These are phyloP conservation scores for Gryllus longicercus DNA, from an alignment of 2,888 invertebrate genomes.

Conservation along the genomic window DNA sequence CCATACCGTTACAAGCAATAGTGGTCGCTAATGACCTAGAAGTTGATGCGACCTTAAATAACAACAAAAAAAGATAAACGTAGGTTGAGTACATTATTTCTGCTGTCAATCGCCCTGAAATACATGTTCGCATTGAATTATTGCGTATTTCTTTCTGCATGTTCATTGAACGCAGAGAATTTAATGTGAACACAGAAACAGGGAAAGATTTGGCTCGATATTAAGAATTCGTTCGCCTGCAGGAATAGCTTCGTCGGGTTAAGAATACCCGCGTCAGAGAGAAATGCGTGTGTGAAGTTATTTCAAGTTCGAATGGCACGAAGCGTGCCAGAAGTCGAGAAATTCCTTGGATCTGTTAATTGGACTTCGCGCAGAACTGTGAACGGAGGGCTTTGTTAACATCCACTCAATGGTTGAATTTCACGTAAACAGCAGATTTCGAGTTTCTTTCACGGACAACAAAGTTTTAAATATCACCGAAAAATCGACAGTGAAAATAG, in stretches of 20 bases:
- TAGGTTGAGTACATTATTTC: no score
- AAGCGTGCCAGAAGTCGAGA: slow-evolving; percentile 17
- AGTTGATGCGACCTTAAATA: no score
- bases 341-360: slow-evolving; percentile 2
- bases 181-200: not conserved
- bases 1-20: no score
- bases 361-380: slow-evolving; percentile 5
- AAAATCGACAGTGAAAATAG: no score
- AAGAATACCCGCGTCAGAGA: not conserved
- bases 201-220: slow-evolving; percentile 11
- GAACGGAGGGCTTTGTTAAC: slow-evolving; percentile 4
- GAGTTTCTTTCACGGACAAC: no score
- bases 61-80: no score
- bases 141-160: no score
- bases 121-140: no score
- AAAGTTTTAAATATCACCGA: no score
- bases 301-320: slow-evolving; percentile 7
- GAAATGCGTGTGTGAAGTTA: slow-evolving; percentile 9
- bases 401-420: slow-evolving; percentile 1
- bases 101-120: no score
- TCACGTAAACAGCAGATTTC: not conserved
- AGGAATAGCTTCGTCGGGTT: not conserved
- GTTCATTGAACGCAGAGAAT: no score
- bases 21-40: no score
- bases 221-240: not conserved